Percentiles rank a stretch among this genome's conserved stretches.
These are phyloP conservation scores for Fragum whitleyi DNA, from an alignment of 2,888 invertebrate genomes.

Conservation along the genomic window DNA sequence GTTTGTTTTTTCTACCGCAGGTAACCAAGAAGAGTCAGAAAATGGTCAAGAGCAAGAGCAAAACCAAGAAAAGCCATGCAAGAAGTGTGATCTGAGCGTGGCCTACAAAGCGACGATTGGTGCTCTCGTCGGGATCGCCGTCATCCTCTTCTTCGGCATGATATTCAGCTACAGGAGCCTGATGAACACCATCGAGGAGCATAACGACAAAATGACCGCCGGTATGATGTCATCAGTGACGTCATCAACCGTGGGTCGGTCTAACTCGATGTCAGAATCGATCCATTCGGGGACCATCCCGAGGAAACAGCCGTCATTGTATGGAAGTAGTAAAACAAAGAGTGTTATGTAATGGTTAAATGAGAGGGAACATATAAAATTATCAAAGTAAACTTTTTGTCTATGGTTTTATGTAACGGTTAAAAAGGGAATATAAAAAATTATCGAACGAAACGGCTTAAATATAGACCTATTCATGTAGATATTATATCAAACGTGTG, in stretches of 20 bases:
- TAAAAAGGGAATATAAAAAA: no score
- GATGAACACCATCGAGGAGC: background rate
- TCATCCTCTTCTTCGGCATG: background rate
- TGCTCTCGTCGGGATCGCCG: background rate
- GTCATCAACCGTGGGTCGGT: background rate
- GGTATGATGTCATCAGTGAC: background rate
- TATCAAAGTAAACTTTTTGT: no score
- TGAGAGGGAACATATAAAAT: no score
- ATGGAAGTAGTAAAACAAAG: no score
- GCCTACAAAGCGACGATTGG: constrained; percentile 2
- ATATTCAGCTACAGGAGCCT: constrained; percentile 12
- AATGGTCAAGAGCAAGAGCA: no score
- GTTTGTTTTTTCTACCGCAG: no score
- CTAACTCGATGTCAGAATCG: background rate
- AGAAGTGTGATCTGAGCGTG: background rate
- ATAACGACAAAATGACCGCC: background rate
- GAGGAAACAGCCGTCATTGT: background rate
- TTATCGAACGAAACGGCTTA: no score
- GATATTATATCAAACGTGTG: no score
- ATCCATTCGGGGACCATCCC: background rate
- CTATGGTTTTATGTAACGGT: no score
- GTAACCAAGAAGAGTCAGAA: no score
- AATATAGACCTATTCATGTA: no score
- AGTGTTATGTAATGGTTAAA: no score
- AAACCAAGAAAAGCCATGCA: background rate